Evolutionary conservation across 2,797 vertebrate genomes (phyloP).

Genomic region (Mus caroli): DNA sequence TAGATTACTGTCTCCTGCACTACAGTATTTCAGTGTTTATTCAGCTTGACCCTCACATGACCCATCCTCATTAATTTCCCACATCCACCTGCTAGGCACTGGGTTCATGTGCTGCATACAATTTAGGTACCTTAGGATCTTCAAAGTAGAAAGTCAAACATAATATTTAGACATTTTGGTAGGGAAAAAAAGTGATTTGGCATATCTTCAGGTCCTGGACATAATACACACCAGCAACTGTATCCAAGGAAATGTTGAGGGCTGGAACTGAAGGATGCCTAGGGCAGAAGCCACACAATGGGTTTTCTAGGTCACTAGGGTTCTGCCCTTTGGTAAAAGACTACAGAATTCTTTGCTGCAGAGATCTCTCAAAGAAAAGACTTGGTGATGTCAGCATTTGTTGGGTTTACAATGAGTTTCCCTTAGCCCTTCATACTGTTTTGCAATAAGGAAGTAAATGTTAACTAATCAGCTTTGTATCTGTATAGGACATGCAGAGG

Average conservation of each 20-base stretch:
- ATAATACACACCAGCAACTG: neutral
- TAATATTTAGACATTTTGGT: neutral
- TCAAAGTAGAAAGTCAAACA: constrained; percentile 50
- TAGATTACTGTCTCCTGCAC: neutral
- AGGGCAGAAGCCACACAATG: neutral
- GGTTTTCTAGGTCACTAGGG: neutral
- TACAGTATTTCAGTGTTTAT: neutral
- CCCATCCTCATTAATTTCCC: neutral
- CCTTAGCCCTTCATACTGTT: neutral
- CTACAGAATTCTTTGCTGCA: constrained; percentile 3
- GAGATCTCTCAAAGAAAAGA: neutral
- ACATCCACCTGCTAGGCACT: neutral
- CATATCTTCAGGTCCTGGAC: neutral
- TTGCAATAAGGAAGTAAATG: constrained; percentile 18
- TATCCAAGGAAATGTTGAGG: neutral
- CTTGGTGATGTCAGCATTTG: neutral
- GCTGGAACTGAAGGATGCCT: neutral
- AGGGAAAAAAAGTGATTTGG: neutral
- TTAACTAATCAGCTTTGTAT: neutral
- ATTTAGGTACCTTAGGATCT: neutral
- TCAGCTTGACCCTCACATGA: neutral
- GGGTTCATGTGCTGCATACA: neutral
- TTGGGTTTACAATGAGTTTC: constrained; percentile 1
- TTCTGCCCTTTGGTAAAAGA: neutral
- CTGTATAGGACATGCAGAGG: no score